phyloP scores from a whole-genome alignment of 2,113 vertebrate species.

The Labrus mixtus region DNA sequence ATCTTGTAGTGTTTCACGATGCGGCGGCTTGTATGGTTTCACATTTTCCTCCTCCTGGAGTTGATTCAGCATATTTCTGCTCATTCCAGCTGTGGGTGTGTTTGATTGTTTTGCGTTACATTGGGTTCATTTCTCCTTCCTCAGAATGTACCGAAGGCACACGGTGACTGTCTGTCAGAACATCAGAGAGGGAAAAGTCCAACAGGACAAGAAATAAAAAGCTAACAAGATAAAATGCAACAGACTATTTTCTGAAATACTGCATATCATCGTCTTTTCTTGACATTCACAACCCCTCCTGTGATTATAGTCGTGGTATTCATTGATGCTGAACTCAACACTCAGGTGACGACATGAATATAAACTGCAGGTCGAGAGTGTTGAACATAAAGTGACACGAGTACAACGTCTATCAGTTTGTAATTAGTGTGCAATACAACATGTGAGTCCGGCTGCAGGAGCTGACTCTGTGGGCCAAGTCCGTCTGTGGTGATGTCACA shows the following conservation, averaged over 20 bases:
- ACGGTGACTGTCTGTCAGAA: background rate
- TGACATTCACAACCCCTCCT: background rate
- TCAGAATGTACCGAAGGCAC: background rate
- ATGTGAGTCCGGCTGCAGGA: constrained; percentile 3
- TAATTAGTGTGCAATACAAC: constrained; percentile 39
- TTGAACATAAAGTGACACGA: constrained; percentile 38
- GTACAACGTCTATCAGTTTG: constrained; percentile 6
- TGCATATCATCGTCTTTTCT: background rate
- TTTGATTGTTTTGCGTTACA: background rate
- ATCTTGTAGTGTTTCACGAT: too few relatives aligned
- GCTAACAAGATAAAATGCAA: background rate
- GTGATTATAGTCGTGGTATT: background rate
- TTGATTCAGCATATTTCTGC: background rate
- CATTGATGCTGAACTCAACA: background rate
- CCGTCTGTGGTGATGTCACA: too few relatives aligned
- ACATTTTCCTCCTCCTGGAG: background rate
- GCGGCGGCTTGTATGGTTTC: too few relatives aligned
- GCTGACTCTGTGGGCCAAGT: background rate
- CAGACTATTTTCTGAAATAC: background rate
- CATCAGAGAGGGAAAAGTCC: background rate
- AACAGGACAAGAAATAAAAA: background rate
- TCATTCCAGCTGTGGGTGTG: background rate
- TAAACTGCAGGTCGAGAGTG: constrained; percentile 15
- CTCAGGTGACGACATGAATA: background rate
- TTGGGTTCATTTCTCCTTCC: background rate